Evolutionary conservation across 92 coral and sea anemone genomes (phyloP).

Genomic region (Epizoanthus stellaris): DNA sequence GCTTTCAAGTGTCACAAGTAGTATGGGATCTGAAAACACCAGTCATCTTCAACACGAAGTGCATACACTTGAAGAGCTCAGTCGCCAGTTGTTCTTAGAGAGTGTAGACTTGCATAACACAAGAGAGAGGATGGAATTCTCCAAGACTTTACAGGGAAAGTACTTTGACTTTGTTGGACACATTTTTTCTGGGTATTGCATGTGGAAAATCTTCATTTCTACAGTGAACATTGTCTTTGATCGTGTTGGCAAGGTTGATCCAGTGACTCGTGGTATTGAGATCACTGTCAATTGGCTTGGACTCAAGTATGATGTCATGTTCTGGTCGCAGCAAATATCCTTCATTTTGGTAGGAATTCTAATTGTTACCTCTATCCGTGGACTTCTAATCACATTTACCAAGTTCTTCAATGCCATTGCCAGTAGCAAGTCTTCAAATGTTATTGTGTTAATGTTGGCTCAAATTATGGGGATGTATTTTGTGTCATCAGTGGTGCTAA

Average conservation of each 20-base stretch:
- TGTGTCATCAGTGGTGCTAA: conserved; percentile 93
- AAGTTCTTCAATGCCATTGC: conserved; percentile 99
- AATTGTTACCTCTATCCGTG: conserved; percentile 98
- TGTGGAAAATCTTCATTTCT: conserved; percentile 98
- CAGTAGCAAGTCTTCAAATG: conserved; percentile 93
- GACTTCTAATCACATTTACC: conserved; percentile 92
- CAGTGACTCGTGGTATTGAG: conserved; percentile 94
- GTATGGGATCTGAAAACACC: conserved; percentile 71
- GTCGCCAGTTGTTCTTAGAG: conserved; percentile 96
- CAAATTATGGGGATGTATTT: conserved; percentile 99
- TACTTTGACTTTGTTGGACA: conserved; percentile 98
- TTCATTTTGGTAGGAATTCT: conserved; percentile 91
- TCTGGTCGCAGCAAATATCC: conserved; percentile 98
- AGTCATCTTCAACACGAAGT: conserved; percentile 89
- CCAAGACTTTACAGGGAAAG: conserved; percentile 95
- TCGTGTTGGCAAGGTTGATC: conserved; percentile 97
- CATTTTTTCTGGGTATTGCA: conserved; percentile 95
- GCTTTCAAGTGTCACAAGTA: conserved; percentile 76
- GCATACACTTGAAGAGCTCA: conserved; percentile 91
- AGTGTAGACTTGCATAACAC: conserved; percentile 94
- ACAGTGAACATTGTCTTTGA: conserved; percentile 98
- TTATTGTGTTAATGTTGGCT: conserved; percentile 90
- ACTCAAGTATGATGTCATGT: conserved; percentile 85
- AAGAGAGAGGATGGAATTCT: conserved; percentile 91
- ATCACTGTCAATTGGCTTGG: conserved; percentile 98